Conservation (phyloP, 1,140 invertebrate genomes). For the Lepidostoma basale region DNA sequence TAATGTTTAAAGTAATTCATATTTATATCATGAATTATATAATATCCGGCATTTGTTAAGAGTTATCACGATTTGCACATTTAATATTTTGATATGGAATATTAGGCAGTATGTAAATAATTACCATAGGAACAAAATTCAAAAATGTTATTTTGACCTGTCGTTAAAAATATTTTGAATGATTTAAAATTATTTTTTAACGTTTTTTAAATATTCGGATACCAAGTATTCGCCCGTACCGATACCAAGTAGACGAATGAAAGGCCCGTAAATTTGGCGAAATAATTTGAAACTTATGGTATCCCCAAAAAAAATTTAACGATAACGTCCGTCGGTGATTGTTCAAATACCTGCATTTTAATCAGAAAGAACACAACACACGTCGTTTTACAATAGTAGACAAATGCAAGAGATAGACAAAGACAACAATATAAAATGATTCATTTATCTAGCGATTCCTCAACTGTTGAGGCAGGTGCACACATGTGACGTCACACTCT, state of each 20-base stretch:
- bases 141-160: too few relatives aligned
- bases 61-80: too few relatives aligned
- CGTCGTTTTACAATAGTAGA: slow-evolving; percentile 1
- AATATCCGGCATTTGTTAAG: too few relatives aligned
- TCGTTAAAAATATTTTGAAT: too few relatives aligned
- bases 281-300: neutral
- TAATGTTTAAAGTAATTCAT: too few relatives aligned
- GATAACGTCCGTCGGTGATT: slow-evolving; percentile 32
- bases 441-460: slow-evolving; percentile 25
- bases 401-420: slow-evolving; percentile 9
- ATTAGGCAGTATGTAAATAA: too few relatives aligned
- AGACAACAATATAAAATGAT: slow-evolving; percentile 30
- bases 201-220: neutral
- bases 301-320: neutral
- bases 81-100: too few relatives aligned
- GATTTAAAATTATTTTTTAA: too few relatives aligned
- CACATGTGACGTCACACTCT: slow-evolving; percentile 33
- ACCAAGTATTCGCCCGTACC: neutral
- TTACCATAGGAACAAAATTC: too few relatives aligned
- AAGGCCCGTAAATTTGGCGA: neutral
- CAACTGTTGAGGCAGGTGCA: slow-evolving; percentile 35
- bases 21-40: too few relatives aligned
- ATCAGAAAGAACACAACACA: slow-evolving; percentile 21
- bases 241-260: neutral
- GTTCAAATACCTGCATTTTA: slow-evolving; percentile 36